A percentile compares a stretch with the other conserved stretches of the same genome.
These are phyloP conservation scores for Melitaea athalia DNA, from an alignment of 2,888 invertebrate genomes.

Conservation along the genomic window DNA sequence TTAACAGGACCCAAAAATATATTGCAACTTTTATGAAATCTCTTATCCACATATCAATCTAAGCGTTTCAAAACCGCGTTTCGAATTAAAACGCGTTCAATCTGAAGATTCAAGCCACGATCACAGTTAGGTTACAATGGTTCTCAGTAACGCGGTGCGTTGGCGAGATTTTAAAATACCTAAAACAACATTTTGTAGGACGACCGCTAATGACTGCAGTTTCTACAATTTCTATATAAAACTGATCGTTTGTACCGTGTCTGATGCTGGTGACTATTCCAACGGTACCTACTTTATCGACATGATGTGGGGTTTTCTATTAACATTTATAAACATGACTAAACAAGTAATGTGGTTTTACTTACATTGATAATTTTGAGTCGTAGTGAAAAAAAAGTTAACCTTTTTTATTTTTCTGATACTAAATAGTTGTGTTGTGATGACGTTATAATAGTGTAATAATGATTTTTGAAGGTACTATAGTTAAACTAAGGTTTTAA, in stretches of 20 bases:
- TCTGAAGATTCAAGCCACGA: neutral
- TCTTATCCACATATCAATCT: too few species aligned
- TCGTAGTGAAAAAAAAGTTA: neutral
- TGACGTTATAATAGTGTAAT: too few species aligned
- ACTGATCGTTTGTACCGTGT: neutral
- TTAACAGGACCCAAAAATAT: too few species aligned
- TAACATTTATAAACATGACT: neutral
- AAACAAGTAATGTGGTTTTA: too few species aligned
- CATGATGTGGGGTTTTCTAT: neutral
- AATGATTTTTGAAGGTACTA: too few species aligned
- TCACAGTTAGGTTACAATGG: neutral
- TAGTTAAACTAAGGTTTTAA: too few species aligned
- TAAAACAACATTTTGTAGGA: slow-evolving; percentile 7
- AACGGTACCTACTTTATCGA: slow-evolving; percentile 9
- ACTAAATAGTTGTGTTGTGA: too few species aligned
- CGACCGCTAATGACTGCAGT: neutral
- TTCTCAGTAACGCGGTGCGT: slow-evolving; percentile 8
- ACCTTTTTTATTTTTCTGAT: too few species aligned
- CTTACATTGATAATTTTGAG: too few species aligned
- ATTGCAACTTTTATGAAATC: too few species aligned
- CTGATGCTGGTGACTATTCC: neutral
- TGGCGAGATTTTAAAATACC: slow-evolving; percentile 15
- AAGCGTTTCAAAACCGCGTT: neutral
- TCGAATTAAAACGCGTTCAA: neutral
- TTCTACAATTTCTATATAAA: neutral